Base-by-base conservation (phyloP, 2,113 vertebrate genomes). In the Helogale parvula region DNA sequence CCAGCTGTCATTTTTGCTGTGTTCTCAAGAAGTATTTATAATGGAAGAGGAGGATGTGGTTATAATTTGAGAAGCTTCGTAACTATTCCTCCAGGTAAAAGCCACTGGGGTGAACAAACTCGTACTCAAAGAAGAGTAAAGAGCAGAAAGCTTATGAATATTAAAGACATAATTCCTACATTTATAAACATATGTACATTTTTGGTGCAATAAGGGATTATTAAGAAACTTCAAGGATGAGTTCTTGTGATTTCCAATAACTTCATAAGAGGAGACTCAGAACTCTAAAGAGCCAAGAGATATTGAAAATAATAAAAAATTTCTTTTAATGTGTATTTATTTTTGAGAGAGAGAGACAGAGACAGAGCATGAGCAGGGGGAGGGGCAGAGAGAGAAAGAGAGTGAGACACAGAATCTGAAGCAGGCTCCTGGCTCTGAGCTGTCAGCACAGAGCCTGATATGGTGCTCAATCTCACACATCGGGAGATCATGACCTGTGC, bases 101-200 rank as follows among this genome's bases (percentile, higher is more conserved):
- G 13, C 8, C 80, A 90, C 0, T n/a, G 17, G 31, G 29, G n/a
- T 66, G 16, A 65, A 77, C 23, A 68, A 90, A 87, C 11, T 66
- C 4, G 23, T 63, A n/a, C 52, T 89, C n/a, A 65, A 47, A 96
- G 72, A 69, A 72, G 38, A 88, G 87, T 35, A n/a, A 69, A 88
- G 54, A 14, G 2, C 4, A 90, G 35, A 27, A 84, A 82, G 41
- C 27, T 82, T 47, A 66, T 54, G 23, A 87, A 83, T 69, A 77
- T 79, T 33, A 91, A 45, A 79, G 71, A 95, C n/a, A 79, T 23
- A 9, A 79, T 79, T 84, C 87, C 29, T 88, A 88, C 3, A 45
- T 41, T 83, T 83, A 93, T 79, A 50, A 95, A 84, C 88, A 92
- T 38, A 83, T 79, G 60, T 12, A 19, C 17, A 54, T n/a, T 92